Conservation (phyloP, 2,797 vertebrate species). For the Peromyscus eremicus region DNA sequence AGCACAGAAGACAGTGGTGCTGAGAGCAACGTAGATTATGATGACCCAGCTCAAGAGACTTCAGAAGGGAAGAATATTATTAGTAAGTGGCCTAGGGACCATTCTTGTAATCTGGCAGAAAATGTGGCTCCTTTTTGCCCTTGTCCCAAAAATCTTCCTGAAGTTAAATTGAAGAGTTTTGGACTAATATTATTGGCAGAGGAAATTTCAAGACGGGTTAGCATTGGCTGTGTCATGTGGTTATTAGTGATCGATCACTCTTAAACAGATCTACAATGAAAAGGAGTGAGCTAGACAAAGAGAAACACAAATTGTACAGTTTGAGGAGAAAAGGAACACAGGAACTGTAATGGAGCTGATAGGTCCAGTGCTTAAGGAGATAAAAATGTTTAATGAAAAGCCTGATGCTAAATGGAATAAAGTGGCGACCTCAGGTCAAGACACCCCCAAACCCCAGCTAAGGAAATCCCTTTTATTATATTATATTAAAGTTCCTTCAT, state of each 20-base stretch:
- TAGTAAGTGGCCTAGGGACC: neutral
- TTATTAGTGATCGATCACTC: neutral
- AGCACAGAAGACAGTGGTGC: neutral
- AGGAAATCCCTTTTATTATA: neutral
- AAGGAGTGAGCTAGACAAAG: neutral
- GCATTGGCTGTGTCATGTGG: neutral
- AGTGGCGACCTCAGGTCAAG: neutral
- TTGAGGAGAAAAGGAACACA: neutral
- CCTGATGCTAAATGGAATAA: neutral
- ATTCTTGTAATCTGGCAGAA: neutral
- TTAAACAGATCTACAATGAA: neutral
- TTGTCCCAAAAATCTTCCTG: neutral
- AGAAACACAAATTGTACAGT: neutral
- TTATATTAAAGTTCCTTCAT: neutral
- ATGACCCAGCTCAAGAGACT: neutral
- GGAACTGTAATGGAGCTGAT: neutral
- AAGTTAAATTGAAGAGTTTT: neutral
- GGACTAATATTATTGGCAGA: neutral
- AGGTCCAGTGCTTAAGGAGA: neutral
- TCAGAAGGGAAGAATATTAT: neutral
- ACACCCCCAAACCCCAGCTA: neutral
- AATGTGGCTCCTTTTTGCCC: neutral
- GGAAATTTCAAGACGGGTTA: neutral
- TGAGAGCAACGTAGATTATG: neutral
- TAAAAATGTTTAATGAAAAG: neutral